Conservation (phyloP, 1,140 invertebrate genomes). For the Apis cerana region DNA sequence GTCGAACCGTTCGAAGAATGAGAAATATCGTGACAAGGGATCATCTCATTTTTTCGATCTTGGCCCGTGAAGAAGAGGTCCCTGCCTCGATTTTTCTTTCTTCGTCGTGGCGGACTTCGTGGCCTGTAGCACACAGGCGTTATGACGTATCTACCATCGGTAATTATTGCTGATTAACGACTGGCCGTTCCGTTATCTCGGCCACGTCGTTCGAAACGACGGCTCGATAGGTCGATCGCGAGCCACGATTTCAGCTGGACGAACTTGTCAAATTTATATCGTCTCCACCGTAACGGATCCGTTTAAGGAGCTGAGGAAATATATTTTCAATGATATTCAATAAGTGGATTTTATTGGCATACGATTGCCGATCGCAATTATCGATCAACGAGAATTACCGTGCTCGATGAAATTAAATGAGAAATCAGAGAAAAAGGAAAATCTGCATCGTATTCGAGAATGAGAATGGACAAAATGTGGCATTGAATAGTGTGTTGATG, state of each 20-base stretch:
- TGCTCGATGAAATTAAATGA: constrained; percentile 31
- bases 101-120: constrained; percentile 51
- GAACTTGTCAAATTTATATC: constrained; percentile 48
- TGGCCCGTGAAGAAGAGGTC: constrained; percentile 1
- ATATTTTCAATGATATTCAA: constrained; percentile 42
- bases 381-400: constrained; percentile 21
- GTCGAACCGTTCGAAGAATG: constrained; percentile 36
- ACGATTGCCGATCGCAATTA: constrained; percentile 42
- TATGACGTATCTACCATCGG: constrained; percentile 73
- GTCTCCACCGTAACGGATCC: constrained; percentile 22
- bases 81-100: constrained; percentile 58
- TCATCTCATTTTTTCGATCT: constrained; percentile 65
- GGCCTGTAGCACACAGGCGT: constrained; percentile 54
- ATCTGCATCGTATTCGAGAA: background rate
- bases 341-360: constrained; percentile 10
- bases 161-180: constrained; percentile 78
- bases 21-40: constrained; percentile 59
- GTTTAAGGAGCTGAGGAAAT: background rate
- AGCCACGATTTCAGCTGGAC: constrained; percentile 35
- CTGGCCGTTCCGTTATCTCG: constrained; percentile 66
- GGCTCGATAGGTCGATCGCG: constrained; percentile 58
- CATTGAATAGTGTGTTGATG: background rate
- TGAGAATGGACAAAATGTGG: background rate
- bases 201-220: constrained; percentile 49
- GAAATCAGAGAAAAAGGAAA: background rate